Percentiles rank a stretch among this genome's conserved stretches.
Evolutionary conservation across 2,888 invertebrate genomes (phyloP).

Genomic region (Archips crataeganus): DNA sequence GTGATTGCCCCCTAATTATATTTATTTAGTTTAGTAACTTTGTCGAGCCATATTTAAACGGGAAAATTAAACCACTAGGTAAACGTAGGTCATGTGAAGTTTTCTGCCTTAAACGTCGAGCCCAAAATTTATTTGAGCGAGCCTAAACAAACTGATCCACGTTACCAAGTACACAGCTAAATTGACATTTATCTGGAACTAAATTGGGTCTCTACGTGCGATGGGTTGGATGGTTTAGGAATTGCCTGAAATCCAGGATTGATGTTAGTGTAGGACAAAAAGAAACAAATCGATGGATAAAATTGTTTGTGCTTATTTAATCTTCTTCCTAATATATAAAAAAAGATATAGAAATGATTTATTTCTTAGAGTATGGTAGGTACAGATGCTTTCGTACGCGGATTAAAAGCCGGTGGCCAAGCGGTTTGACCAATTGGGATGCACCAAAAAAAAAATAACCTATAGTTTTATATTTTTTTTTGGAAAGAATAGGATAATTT

Average conservation of each 20-base stretch:
- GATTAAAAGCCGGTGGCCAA: too few species aligned
- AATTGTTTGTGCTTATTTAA: too few species aligned
- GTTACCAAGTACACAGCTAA: constrained; percentile 1
- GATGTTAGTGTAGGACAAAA: not conserved
- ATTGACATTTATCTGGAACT: constrained; percentile 17
- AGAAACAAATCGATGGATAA: too few species aligned
- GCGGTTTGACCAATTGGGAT: too few species aligned
- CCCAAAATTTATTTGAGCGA: constrained; percentile 10
- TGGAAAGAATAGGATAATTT: too few species aligned
- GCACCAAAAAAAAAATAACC: too few species aligned
- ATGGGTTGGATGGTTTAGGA: not conserved
- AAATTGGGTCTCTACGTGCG: not conserved
- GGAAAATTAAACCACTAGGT: not conserved
- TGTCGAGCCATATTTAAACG: not conserved
- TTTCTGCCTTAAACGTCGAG: not conserved
- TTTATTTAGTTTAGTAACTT: not conserved
- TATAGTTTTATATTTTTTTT: too few species aligned
- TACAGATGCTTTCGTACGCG: too few species aligned
- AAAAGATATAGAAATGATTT: too few species aligned
- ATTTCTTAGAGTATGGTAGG: too few species aligned
- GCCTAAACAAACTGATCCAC: constrained; percentile 13
- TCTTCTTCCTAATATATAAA: too few species aligned
- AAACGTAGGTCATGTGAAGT: not conserved
- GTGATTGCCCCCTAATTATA: too few species aligned
- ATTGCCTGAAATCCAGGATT: not conserved